Conservation (phyloP, 2,113 vertebrate genomes). For the Baryphthengus martii region DNA sequence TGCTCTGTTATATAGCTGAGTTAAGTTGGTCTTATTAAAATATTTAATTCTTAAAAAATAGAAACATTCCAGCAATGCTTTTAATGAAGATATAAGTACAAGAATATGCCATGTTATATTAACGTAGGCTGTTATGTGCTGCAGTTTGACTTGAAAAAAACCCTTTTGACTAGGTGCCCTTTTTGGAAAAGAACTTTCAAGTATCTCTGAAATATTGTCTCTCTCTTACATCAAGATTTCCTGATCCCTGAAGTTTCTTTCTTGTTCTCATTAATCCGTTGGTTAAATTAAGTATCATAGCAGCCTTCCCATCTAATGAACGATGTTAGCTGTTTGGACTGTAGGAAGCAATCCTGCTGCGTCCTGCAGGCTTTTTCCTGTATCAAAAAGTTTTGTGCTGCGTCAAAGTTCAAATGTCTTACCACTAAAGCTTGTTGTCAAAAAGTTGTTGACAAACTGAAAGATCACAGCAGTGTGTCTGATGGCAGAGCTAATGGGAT, state of each 20-base stretch:
- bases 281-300: background rate
- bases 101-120: background rate
- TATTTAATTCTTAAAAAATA: background rate
- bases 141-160: background rate
- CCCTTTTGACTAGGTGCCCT: background rate
- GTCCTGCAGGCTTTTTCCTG: background rate
- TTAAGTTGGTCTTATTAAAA: background rate
- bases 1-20: background rate
- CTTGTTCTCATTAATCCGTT: background rate
- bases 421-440: background rate
- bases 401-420: background rate
- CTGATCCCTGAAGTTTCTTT: background rate
- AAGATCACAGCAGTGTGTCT: background rate
- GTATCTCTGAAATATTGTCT: background rate
- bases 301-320: background rate
- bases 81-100: background rate
- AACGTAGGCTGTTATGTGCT: background rate
- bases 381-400: background rate
- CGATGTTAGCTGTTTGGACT: background rate
- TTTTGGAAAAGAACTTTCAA: background rate
- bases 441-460: conserved; percentile 28
- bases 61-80: background rate
- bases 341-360: background rate
- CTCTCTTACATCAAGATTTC: background rate
- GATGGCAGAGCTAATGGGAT: background rate